phyloP scores from a whole-genome alignment of 1,140 invertebrate species.

The Temnothorax curvispinosus region DNA sequence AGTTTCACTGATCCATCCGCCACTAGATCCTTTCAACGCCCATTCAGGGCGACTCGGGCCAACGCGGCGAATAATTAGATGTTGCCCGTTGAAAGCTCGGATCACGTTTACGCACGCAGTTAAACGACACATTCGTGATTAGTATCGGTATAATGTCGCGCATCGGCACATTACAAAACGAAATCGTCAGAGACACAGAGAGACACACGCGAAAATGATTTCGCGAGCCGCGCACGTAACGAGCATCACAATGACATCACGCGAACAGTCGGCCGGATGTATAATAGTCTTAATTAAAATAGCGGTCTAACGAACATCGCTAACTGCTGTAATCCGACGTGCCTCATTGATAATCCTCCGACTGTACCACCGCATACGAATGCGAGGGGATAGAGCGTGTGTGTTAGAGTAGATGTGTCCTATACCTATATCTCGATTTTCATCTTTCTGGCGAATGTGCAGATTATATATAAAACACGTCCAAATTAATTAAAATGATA shows the following conservation, averaged over 20 bases:
- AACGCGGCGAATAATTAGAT: conserved; percentile 33
- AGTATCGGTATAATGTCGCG: conserved; percentile 38
- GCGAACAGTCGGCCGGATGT: conserved; percentile 73
- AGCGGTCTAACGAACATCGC: conserved; percentile 74
- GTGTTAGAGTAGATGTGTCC: background rate
- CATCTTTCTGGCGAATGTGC: background rate
- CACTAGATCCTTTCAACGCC: background rate
- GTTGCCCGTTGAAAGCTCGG: conserved; percentile 1
- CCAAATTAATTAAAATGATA: background rate
- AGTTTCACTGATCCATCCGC: background rate
- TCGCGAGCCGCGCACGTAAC: conserved; percentile 70
- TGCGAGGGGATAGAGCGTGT: background rate
- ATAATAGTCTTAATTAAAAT: conserved; percentile 83
- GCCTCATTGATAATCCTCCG: conserved; percentile 72
- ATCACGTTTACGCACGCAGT: background rate
- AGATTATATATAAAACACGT: background rate
- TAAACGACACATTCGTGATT: conserved; percentile 32
- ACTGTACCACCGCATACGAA: conserved; percentile 48
- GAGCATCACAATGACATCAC: conserved; percentile 66
- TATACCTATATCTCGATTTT: background rate
- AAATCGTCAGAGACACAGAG: conserved; percentile 37
- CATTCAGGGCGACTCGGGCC: background rate
- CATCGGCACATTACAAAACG: conserved; percentile 47
- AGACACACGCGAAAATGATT: conserved; percentile 57
- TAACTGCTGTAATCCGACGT: conserved; percentile 74